These are phyloP conservation scores for Meriones unguiculatus DNA, from an alignment of 2,113 vertebrate species.

Conservation along the genomic window DNA sequence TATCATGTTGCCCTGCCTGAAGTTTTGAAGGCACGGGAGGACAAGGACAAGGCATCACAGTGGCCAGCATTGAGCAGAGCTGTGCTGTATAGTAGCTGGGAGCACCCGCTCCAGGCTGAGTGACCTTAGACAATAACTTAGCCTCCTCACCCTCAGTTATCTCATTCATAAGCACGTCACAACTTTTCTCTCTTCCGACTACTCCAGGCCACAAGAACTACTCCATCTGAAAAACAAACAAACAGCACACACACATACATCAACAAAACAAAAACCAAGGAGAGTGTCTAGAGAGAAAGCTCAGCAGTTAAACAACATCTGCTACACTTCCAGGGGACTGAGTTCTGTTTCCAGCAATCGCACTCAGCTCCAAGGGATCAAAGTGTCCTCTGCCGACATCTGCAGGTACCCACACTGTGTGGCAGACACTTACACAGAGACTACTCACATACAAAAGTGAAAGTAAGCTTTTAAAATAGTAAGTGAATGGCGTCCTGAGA, in stretches of 20 bases:
- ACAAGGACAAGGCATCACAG: not conserved
- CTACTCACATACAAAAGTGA: not conserved
- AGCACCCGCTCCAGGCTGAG: not conserved
- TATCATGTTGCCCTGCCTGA: not conserved
- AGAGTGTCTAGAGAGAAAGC: not conserved
- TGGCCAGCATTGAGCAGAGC: not conserved
- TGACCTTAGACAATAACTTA: not conserved
- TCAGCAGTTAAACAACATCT: not conserved
- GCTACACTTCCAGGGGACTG: too few relatives aligned
- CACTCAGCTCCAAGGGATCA: not conserved
- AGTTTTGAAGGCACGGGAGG: not conserved
- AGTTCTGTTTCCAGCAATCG: not conserved
- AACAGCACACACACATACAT: not conserved
- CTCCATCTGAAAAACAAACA: not conserved
- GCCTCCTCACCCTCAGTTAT: not conserved
- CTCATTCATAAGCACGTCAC: not conserved
- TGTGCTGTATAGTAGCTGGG: not conserved
- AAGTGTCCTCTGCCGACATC: not conserved
- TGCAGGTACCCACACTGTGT: too few relatives aligned
- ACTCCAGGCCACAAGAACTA: not conserved
- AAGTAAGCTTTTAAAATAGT: not conserved
- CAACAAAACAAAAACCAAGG: not conserved
- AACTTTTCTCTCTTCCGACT: rapidly evolving
- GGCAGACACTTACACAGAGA: not conserved
- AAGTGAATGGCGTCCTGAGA: not conserved